Percentiles rank a stretch among this genome's conserved stretches.
phyloP scores from a whole-genome alignment of 2,888 invertebrate genomes.

The Nesidiocoris tenuis region DNA sequence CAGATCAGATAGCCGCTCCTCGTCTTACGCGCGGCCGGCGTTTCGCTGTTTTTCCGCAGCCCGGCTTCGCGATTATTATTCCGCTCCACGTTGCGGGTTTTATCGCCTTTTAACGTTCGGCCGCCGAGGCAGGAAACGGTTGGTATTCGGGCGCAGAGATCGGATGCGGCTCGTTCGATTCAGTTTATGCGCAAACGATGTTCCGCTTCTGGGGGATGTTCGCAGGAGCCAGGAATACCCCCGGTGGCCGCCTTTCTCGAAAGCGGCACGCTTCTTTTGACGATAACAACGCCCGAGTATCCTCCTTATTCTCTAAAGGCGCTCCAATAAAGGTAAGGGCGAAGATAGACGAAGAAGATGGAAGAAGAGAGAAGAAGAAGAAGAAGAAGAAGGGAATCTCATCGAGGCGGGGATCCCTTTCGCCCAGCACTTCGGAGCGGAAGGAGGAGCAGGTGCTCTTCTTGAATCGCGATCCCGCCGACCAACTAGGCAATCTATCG shows the following conservation, averaged over 20 bases:
- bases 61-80: background rate
- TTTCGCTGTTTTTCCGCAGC: too few relatives aligned
- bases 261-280: background rate
- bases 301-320: background rate
- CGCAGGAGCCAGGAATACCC: background rate
- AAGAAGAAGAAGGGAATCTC: background rate
- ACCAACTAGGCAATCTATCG: background rate
- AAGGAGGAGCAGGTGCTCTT: background rate
- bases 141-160: background rate
- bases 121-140: background rate
- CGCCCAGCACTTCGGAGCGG: background rate
- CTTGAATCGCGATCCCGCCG: background rate
- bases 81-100: background rate
- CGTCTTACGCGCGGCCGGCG: too few relatives aligned
- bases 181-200: background rate
- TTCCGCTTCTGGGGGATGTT: background rate
- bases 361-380: background rate
- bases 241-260: background rate
- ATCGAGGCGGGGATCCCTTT: background rate
- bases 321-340: background rate
- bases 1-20: too few relatives aligned
- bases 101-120: background rate
- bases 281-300: background rate
- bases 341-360: background rate
- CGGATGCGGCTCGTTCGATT: background rate